These are phyloP conservation scores for Atherinomorus stipes DNA, from an alignment of 2,113 vertebrate species.

Conservation along the genomic window DNA sequence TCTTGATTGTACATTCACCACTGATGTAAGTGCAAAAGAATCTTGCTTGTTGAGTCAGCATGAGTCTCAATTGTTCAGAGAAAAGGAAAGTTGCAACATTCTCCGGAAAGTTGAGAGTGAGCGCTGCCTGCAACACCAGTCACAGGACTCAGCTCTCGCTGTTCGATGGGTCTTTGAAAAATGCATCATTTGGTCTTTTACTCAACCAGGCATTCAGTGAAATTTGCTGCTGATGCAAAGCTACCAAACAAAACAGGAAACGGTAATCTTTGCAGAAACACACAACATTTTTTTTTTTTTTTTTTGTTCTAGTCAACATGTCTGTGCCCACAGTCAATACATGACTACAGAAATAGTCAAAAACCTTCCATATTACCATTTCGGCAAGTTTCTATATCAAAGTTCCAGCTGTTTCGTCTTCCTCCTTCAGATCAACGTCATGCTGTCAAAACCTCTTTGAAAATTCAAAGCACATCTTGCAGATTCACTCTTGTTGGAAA, in stretches of 20 bases:
- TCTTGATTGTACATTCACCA: constrained; percentile 43
- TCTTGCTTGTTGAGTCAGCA: constrained; percentile 21
- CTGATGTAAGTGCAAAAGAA: constrained; percentile 58
- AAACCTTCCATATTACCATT: too few species aligned
- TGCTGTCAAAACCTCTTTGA: background rate
- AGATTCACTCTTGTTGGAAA: background rate
- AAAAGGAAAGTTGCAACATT: background rate
- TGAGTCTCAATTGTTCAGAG: background rate
- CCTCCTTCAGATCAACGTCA: background rate
- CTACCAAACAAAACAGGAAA: background rate
- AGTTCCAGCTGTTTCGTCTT: background rate
- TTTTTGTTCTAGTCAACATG: background rate
- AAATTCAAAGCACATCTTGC: background rate
- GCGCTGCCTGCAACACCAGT: background rate
- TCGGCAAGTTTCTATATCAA: too few species aligned
- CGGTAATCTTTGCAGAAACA: too few species aligned
- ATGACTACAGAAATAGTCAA: too few species aligned
- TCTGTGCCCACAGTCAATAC: background rate
- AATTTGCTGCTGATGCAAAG: background rate
- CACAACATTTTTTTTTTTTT: background rate
- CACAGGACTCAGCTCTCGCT: background rate
- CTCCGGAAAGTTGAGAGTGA: background rate
- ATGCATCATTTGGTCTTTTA: background rate
- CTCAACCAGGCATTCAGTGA: too few species aligned
- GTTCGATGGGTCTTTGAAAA: background rate